Base-by-base conservation (phyloP, 1,140 invertebrate genomes). In the Drosophila bifasciata region DNA sequence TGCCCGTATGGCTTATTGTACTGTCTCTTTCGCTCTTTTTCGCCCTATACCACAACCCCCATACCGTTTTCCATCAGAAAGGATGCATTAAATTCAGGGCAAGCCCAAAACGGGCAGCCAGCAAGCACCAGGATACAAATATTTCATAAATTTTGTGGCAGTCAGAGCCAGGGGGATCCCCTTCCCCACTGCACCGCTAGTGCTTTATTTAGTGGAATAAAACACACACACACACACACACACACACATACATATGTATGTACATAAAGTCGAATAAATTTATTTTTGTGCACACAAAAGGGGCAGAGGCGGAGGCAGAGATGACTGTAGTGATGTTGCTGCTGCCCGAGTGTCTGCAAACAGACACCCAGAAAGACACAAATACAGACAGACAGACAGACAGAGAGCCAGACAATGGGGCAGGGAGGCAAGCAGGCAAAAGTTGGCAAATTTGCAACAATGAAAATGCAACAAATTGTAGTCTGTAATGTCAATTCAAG, bases 1-100 rank as follows among this genome's bases (percentile, higher is more conserved):
- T 21, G 32, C 28, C 39, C 46, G 15, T 43, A 56, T 51, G 64
- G 78, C 73, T 83, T 81, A 83, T 81, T 81, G 78, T 68, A 81
- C 78, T 83, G 40, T 36, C 2, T 17, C 43, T 5, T n/a, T n/a
- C n/a, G n/a, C n/a, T n/a, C n/a, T n/a, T n/a, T n/a, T n/a, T n/a
- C n/a, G n/a, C n/a, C n/a, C n/a, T n/a, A n/a, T n/a, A n/a, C n/a
- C n/a, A n/a, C 56, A 52, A 28, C 67, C 76, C 50, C 67, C 67
- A 40, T 45, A 57, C 50, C 73, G 13, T 13, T 1, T 13, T 1
- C 32, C 3, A 5, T 13, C 32, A 11, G 11, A 13, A 66, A 80
- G 78, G 78, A 81, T 68, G 48, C 63, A 67, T 67, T 53, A 73
- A 64, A 79, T 61, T n/a, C 16, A 48, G 45, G 51, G 16, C 48